Percentiles rank a stretch among this genome's conserved stretches.
Evolutionary conservation across 2,888 invertebrate genomes (phyloP).

Genomic region (Bombylius discolor): DNA sequence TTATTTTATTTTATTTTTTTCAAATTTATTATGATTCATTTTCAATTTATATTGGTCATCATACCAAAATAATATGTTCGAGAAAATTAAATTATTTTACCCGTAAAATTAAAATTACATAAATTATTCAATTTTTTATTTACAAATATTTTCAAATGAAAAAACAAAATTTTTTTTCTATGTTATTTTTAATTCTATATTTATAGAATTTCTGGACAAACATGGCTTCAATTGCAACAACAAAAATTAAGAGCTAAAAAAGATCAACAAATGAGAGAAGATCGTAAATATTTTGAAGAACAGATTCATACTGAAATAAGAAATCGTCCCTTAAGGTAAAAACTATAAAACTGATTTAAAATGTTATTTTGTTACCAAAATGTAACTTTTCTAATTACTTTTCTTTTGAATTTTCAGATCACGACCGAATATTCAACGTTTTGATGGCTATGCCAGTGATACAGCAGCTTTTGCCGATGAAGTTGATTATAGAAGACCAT

Average conservation of each 20-base stretch:
- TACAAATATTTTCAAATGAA: no score
- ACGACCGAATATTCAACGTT: constrained; percentile 15
- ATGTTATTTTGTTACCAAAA: not conserved
- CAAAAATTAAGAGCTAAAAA: constrained; percentile 64
- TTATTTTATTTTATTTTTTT: no score
- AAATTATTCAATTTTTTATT: no score
- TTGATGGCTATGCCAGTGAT: constrained; percentile 23
- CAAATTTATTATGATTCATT: no score
- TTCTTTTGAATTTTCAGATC: constrained; percentile 10
- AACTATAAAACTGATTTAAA: no score
- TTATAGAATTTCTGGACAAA: constrained; percentile 42
- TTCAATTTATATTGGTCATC: no score
- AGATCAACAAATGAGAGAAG: constrained; percentile 59
- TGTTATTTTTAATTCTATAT: not conserved
- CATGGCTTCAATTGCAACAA: constrained; percentile 75
- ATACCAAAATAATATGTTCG: no score
- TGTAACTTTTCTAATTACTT: not conserved
- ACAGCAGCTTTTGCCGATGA: constrained; percentile 21
- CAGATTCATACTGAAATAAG: constrained; percentile 36
- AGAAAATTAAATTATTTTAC: no score
- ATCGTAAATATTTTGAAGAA: constrained; percentile 54
- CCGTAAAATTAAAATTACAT: no score
- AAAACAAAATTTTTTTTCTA: no score
- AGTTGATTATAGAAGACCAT: constrained; percentile 19
- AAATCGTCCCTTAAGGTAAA: constrained; percentile 41